Percentiles rank a stretch among this genome's conserved stretches.
Evolutionary conservation across 2,797 vertebrate species (phyloP).

Genomic region (Peromyscus nudipes): DNA sequence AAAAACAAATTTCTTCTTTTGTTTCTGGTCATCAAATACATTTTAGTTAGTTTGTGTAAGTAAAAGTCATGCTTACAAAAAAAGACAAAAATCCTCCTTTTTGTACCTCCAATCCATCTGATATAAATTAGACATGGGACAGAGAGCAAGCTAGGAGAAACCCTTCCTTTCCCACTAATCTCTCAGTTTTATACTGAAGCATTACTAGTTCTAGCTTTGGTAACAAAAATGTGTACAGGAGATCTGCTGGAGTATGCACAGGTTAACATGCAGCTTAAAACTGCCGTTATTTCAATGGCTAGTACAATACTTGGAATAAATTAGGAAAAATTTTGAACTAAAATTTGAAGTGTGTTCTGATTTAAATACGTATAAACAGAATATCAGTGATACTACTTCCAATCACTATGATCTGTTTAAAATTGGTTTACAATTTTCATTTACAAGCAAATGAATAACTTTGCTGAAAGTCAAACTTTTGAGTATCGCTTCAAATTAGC

Average conservation of each 20-base stretch:
- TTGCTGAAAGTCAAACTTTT: constrained; percentile 23
- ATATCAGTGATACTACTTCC: neutral
- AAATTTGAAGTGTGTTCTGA: constrained; percentile 36
- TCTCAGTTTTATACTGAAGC: constrained; percentile 76
- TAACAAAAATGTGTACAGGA: constrained; percentile 74
- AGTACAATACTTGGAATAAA: constrained; percentile 43
- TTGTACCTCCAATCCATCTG: constrained; percentile 46
- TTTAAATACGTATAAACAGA: constrained; percentile 24
- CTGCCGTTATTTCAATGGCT: constrained; percentile 2
- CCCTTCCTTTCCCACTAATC: constrained; percentile 75
- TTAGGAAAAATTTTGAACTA: neutral
- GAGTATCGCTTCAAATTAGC: neutral
- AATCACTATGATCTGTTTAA: neutral
- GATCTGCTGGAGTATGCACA: constrained; percentile 50
- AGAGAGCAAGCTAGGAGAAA: constrained; percentile 61
- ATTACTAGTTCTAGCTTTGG: constrained; percentile 53
- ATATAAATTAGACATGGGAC: constrained; percentile 74
- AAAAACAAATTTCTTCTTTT: neutral
- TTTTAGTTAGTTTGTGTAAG: neutral
- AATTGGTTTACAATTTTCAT: constrained; percentile 38
- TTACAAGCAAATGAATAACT: neutral
- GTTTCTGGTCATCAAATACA: neutral
- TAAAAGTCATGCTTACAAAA: constrained; percentile 44
- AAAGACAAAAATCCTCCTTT: neutral
- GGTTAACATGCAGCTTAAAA: constrained; percentile 14